phyloP scores from a whole-genome alignment of 1,140 invertebrate species.

The Episyrphus balteatus region DNA sequence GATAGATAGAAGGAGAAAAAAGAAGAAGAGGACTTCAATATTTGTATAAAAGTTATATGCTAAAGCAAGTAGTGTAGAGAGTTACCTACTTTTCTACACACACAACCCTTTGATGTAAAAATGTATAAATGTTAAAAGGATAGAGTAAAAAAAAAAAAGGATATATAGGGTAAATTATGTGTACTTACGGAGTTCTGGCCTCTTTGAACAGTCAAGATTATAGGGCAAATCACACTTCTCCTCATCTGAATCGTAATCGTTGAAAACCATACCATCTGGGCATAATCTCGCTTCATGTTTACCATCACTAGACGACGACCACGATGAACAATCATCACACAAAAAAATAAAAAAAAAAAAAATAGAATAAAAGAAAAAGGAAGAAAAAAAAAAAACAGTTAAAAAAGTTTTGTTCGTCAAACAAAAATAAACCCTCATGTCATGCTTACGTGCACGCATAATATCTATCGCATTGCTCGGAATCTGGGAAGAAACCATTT shows the following conservation, averaged over 20 bases:
- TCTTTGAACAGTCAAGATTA: conserved; percentile 68
- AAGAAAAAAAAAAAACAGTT: conserved; percentile 1
- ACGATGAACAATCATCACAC: no score
- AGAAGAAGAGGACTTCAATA: no score
- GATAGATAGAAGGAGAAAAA: no score
- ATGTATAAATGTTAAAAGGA: no score
- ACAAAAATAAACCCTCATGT: neutral
- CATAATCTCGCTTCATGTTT: conserved; percentile 66
- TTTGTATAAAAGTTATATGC: no score
- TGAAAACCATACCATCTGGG: conserved; percentile 85
- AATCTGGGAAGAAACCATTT: conserved; percentile 75
- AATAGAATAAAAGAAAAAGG: neutral
- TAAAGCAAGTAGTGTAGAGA: no score
- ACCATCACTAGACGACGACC: conserved; percentile 51
- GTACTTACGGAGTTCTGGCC: conserved; percentile 67
- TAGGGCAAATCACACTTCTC: conserved; percentile 83
- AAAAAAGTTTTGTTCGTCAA: neutral
- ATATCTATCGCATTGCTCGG: conserved; percentile 83
- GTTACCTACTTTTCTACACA: no score
- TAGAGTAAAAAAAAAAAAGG: no score
- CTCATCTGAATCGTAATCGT: conserved; percentile 66
- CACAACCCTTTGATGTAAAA: no score
- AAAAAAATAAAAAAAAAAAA: conserved; percentile 3
- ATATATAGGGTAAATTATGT: no score
- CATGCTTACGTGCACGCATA: conserved; percentile 58